These are phyloP conservation scores for Cairina moschata DNA, from an alignment of 2,113 vertebrate genomes.

Conservation along the genomic window DNA sequence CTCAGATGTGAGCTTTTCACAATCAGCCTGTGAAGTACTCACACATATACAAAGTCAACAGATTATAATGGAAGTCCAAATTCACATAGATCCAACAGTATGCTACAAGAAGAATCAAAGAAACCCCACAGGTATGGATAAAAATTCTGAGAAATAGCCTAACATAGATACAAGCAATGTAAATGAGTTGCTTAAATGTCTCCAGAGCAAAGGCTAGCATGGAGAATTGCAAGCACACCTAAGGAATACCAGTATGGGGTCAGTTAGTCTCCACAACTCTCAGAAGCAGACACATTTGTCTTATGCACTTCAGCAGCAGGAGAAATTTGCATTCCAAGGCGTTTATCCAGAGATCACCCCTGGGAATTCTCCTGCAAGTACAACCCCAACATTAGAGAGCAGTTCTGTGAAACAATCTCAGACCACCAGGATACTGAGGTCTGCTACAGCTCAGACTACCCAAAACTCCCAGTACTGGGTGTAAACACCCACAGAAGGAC, in stretches of 20 bases:
- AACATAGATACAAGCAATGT: not conserved
- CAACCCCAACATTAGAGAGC: not conserved
- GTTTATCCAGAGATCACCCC: not conserved
- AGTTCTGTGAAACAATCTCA: not conserved
- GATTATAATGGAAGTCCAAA: not conserved
- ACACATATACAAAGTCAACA: not conserved
- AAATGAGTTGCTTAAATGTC: not conserved
- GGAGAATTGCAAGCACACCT: not conserved
- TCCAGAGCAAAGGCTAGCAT: not conserved
- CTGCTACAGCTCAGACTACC: not conserved
- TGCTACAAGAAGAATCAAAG: not conserved
- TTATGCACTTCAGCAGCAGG: not conserved
- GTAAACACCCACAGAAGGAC: not conserved
- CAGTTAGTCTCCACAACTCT: not conserved
- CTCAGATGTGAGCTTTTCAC: not conserved
- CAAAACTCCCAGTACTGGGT: not conserved
- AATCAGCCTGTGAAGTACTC: not conserved
- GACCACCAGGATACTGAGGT: not conserved
- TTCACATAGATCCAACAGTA: not conserved
- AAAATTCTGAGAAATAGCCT: not conserved
- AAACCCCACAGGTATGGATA: not conserved
- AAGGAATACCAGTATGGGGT: not conserved
- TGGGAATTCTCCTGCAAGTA: not conserved
- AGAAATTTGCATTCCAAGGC: not conserved
- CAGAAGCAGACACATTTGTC: fast-evolving